Evolutionary conservation across 2,797 vertebrate genomes (phyloP).

Genomic region (Epinephelus awoara): DNA sequence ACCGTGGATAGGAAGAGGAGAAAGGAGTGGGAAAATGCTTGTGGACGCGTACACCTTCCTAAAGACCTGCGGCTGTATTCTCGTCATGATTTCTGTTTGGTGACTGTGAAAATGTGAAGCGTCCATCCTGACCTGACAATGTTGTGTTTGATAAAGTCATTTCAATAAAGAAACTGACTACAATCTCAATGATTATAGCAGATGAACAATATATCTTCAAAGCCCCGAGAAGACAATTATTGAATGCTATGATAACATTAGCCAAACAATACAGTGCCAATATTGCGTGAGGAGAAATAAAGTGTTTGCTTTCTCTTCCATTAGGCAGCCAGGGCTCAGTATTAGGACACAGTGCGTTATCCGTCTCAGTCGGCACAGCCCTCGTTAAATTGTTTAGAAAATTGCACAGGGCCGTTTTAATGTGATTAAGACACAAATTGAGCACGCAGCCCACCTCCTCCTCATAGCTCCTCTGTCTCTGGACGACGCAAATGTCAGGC

Average conservation of each 20-base stretch:
- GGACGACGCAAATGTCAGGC: constrained; percentile 57
- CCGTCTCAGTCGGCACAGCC: constrained; percentile 52
- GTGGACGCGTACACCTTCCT: too few species aligned
- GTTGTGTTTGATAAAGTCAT: constrained; percentile 14
- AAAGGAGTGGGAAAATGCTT: too few species aligned
- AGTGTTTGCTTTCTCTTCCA: constrained; percentile 57
- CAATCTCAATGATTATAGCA: constrained; percentile 11
- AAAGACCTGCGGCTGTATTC: too few species aligned
- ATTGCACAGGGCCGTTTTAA: constrained; percentile 68
- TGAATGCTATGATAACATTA: constrained; percentile 37
- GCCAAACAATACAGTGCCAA: constrained; percentile 32
- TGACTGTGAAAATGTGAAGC: background rate
- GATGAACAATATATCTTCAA: constrained; percentile 15
- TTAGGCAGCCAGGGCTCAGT: constrained; percentile 44
- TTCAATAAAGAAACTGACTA: constrained; percentile 1
- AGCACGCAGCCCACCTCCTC: constrained; percentile 52
- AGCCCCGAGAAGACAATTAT: constrained; percentile 11
- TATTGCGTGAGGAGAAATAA: constrained; percentile 35
- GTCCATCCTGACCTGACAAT: background rate
- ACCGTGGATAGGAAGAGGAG: too few species aligned
- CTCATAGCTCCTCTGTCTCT: constrained; percentile 39
- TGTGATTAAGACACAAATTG: constrained; percentile 72
- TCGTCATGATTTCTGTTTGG: background rate
- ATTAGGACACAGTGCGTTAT: constrained; percentile 56
- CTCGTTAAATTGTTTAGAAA: constrained; percentile 71